These are phyloP conservation scores for Pterocles orientalis DNA, from an alignment of 2,113 vertebrate species.

Conservation along the genomic window DNA sequence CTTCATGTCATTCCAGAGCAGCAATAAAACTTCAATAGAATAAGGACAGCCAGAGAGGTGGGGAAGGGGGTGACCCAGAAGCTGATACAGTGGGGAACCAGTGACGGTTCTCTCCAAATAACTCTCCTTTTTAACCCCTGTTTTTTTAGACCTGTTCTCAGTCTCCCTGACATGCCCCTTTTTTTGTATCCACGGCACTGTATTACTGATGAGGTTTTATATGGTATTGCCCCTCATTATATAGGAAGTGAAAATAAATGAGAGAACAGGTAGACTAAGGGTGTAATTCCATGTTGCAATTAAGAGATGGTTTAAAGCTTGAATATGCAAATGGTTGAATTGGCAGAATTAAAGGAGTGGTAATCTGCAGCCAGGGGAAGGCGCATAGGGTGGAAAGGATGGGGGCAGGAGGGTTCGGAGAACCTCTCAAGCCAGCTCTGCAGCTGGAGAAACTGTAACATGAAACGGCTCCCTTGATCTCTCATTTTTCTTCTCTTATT, in stretches of 20 bases:
- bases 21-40: slow-evolving; percentile 39
- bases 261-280: neutral
- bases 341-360: neutral
- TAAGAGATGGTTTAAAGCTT: neutral
- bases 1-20: neutral
- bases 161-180: neutral
- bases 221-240: neutral
- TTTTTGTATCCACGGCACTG: neutral
- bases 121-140: neutral
- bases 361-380: neutral
- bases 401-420: neutral
- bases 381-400: neutral
- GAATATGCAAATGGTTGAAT: neutral
- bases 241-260: neutral
- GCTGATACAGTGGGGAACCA: neutral
- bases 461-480: slow-evolving; percentile 48
- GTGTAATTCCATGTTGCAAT: neutral
- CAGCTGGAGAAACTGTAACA: slow-evolving; percentile 41
- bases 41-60: neutral
- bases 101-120: neutral
- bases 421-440: slow-evolving; percentile 28
- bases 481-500: slow-evolving; percentile 47
- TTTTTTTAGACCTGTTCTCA: neutral
- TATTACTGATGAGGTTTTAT: neutral
- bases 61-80: neutral